Conservation (phyloP, 2,888 invertebrate genomes). For the Lasioglossum malachurum region DNA sequence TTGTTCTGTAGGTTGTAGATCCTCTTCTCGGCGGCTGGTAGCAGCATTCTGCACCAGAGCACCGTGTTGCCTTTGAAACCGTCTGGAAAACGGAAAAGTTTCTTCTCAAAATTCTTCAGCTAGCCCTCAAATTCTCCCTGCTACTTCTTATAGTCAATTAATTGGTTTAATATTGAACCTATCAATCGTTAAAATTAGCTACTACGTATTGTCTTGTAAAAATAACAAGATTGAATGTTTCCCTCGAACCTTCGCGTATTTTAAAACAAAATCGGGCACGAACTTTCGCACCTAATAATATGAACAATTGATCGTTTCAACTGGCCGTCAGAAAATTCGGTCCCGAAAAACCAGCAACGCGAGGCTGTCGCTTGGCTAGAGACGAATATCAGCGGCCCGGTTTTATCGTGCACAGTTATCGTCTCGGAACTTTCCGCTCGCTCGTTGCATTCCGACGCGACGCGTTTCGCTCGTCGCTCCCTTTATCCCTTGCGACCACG, state of each 20-base stretch:
- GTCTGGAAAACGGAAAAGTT: conserved; percentile 83
- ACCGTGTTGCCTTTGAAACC: conserved; percentile 92
- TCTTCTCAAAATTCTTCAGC: background rate
- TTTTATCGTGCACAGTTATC: conserved; percentile 40
- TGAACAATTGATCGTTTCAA: background rate
- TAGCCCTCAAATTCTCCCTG: no score
- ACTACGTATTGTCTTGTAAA: no score
- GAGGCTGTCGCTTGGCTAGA: background rate
- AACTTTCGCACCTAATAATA: no score
- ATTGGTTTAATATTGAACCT: no score
- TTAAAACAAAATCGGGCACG: no score
- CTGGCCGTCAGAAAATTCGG: background rate
- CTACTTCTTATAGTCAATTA: no score
- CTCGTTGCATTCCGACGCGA: conserved; percentile 30
- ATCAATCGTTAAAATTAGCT: no score
- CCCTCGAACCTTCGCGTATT: no score
- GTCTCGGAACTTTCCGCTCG: conserved; percentile 45
- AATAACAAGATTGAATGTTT: no score
- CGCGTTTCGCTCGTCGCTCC: conserved; percentile 22
- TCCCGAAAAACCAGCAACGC: background rate
- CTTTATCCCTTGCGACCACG: conserved; percentile 18
- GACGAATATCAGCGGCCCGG: conserved; percentile 29
- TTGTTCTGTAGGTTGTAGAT: conserved; percentile 97
- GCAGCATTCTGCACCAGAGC: conserved; percentile 92
- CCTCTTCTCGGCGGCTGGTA: conserved; percentile 93